These are phyloP conservation scores for Lasius fuliginosus DNA, from an alignment of 2,888 invertebrate genomes.

Conservation along the genomic window DNA sequence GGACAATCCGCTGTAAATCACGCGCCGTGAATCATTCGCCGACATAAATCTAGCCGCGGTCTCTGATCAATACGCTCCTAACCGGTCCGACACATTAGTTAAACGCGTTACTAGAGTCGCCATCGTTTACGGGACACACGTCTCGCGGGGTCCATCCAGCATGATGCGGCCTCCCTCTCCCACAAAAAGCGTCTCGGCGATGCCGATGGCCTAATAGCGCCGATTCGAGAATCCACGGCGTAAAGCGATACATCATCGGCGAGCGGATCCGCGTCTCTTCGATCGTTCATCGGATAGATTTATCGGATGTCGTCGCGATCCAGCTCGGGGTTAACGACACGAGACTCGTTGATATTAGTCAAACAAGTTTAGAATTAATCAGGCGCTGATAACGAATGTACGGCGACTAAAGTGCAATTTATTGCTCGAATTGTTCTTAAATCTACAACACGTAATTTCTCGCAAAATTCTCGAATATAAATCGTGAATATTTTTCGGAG, in stretches of 20 bases:
- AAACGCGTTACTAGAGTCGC: conserved; percentile 63
- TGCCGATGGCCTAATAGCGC: conserved; percentile 75
- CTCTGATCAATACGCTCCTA: conserved; percentile 75
- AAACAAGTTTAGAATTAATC: no score
- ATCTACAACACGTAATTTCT: neutral
- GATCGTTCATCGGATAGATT: conserved; percentile 45
- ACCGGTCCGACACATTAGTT: conserved; percentile 74
- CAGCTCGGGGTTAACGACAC: conserved; percentile 56
- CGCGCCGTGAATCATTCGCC: conserved; percentile 79
- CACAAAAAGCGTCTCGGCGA: conserved; percentile 70
- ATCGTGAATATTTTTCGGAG: neutral
- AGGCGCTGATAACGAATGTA: neutral
- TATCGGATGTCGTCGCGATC: conserved; percentile 52
- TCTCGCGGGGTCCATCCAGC: conserved; percentile 53
- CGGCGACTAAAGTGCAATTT: no score
- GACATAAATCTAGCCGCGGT: conserved; percentile 76
- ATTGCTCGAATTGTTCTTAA: neutral
- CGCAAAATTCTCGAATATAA: neutral
- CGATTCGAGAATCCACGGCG: conserved; percentile 68
- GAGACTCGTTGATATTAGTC: neutral
- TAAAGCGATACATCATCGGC: conserved; percentile 71
- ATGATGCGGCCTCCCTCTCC: conserved; percentile 28
- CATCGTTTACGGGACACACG: conserved; percentile 69
- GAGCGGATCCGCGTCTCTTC: conserved; percentile 53
- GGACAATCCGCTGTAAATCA: conserved; percentile 80